These are phyloP conservation scores for Troides oblongomaculatus DNA, from an alignment of 2,888 invertebrate species.

Conservation along the genomic window DNA sequence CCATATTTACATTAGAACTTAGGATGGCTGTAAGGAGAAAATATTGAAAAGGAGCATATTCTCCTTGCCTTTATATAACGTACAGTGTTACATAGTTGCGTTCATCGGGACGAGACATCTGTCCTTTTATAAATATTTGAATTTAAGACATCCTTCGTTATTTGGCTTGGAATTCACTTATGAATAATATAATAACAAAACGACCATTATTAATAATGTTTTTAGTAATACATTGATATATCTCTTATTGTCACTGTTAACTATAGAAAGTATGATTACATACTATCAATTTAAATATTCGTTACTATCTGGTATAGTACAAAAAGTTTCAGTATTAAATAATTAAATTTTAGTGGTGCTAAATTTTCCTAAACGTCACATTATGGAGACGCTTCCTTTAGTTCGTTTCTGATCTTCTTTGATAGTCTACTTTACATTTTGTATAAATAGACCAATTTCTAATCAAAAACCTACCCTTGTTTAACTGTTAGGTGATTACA, in stretches of 20 bases:
- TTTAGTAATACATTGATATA: not conserved
- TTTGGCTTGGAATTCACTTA: constrained; percentile 3
- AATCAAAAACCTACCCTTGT: no score
- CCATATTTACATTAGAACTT: constrained; percentile 66
- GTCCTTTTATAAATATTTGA: constrained; percentile 26
- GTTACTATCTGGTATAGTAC: no score
- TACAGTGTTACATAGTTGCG: constrained; percentile 34
- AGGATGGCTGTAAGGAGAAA: constrained; percentile 51
- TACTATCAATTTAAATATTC: no score
- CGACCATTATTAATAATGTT: constrained; percentile 14
- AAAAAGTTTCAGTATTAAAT: no score
- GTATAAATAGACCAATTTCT: no score
- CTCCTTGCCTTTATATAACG: constrained; percentile 33
- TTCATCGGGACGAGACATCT: constrained; percentile 26
- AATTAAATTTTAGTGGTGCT: no score
- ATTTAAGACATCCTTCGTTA: constrained; percentile 31
- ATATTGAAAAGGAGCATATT: constrained; percentile 41
- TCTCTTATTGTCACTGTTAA: not conserved
- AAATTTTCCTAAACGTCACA: no score
- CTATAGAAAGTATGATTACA: not conserved
- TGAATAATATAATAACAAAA: constrained; percentile 7
- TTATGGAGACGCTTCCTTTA: no score
- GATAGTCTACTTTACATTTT: no score
- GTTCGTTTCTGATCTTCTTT: no score
- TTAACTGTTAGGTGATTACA: no score